Evolutionary conservation across 2,888 invertebrate genomes (phyloP), one percentile per base, ranked within the genome.

Genomic region (Drosophila quasianomalipes): DNA sequence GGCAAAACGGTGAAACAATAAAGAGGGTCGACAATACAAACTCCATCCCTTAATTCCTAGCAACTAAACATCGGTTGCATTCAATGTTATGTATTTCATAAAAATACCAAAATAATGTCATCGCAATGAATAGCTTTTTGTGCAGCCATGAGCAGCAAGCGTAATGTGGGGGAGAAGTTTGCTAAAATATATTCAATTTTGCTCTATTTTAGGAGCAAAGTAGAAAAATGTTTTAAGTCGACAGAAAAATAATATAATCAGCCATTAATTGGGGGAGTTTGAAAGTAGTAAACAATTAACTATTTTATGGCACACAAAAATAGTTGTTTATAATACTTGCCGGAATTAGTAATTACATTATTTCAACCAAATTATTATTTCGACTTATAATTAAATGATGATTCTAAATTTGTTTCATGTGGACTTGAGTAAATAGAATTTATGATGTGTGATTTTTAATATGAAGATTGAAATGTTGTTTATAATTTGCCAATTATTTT

Each of bases 71-170:
- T 66, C 37, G 44, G 41, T 67, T 62, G 59, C 51, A 62, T 77
- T 55, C 70, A 70, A 82, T 68, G 76, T 51, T 47, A 57, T 62
- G 74, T 74, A 79, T 84, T 88, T 70, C 73, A 41, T 30, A 70
- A 83, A 89, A 85, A 81, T 73, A 79, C 79, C 71, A 68, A 83
- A 85, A 83, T 88, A 78, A 74, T 78, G 79, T 81, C 79, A 84
- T 60, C 49, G 63, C 64, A 64, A 60, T 77, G 65, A 70, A 67
- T 63, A 73, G 57, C 58, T 73, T 78, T 79, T 70, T 63, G 67
- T 54, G 66, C 78, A 59, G 59, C 37, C 49, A 59, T 64, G 57
- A 63, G 53, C 62, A 16, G 26, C 19, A 55, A n/a, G 4, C 16
- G 10, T 3, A 26, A 19, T 22, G 22, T 16, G 26, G 1, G 10